Evolutionary conservation across 2,888 invertebrate species (phyloP).

Genomic region (Spatulosminthurus flaviceps): DNA sequence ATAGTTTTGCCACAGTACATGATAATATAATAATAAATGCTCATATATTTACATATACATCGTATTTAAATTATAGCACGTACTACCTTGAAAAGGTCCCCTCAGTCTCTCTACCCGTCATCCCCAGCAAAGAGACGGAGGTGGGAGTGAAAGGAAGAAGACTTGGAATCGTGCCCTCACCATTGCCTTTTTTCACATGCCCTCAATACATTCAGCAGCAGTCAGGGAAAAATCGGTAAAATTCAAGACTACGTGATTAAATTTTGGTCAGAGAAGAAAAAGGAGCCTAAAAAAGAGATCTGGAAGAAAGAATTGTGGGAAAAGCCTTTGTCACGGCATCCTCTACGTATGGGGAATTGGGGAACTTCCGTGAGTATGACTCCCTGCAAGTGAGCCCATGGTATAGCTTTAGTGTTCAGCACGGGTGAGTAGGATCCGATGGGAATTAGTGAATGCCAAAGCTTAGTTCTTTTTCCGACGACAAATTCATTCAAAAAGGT

Average conservation of each 20-base stretch:
- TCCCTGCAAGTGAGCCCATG: background rate
- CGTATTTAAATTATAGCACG: constrained; percentile 9
- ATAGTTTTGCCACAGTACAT: too few relatives aligned
- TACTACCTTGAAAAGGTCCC: background rate
- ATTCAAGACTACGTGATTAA: constrained; percentile 3
- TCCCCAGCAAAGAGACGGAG: background rate
- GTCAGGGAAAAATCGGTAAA: background rate
- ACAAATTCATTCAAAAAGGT: background rate
- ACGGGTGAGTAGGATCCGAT: background rate
- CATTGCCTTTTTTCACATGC: background rate
- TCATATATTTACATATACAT: background rate
- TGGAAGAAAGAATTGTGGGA: background rate
- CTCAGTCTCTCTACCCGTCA: background rate
- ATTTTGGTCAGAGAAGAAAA: constrained; percentile 4
- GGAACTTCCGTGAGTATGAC: background rate
- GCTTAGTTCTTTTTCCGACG: background rate
- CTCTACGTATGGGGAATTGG: background rate
- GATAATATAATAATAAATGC: background rate
- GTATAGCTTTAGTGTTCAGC: too few relatives aligned
- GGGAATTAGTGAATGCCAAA: background rate
- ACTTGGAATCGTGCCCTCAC: background rate
- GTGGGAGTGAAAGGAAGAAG: background rate
- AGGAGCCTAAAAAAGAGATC: background rate
- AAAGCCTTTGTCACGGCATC: background rate
- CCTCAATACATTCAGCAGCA: background rate